phyloP scores from a whole-genome alignment of 92 coral and sea anemone species.

The Palythoa grandiflora region DNA sequence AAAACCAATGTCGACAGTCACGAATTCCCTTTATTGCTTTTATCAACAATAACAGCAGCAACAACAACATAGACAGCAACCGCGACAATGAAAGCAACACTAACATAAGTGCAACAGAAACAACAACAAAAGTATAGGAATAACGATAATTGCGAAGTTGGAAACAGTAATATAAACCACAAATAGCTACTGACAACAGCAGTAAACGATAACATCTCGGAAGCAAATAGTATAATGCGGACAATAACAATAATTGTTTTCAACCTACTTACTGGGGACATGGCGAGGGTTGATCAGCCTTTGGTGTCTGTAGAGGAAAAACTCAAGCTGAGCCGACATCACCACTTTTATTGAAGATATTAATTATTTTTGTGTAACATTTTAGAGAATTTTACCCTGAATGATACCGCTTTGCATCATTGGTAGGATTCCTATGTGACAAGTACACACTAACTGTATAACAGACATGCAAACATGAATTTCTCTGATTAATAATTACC shows the following conservation, averaged over 20 bases:
- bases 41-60: not conserved
- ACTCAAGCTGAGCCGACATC: not conserved
- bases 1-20: not conserved
- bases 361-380: too few species aligned
- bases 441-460: too few species aligned
- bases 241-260: not conserved
- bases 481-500: not conserved
- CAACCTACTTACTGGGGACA: slow-evolving; percentile 22
- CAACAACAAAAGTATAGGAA: not conserved
- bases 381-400: too few species aligned
- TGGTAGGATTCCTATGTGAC: too few species aligned
- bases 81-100: not conserved
- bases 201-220: not conserved
- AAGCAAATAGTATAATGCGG: not conserved
- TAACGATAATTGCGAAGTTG: not conserved
- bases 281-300: slow-evolving; percentile 30
- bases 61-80: not conserved
- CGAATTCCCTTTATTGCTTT: not conserved
- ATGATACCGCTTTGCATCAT: too few species aligned
- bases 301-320: not conserved
- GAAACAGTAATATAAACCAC: too few species aligned
- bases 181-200: not conserved
- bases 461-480: too few species aligned
- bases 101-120: not conserved
- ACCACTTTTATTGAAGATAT: too few species aligned